Conservation (phyloP, 2,888 invertebrate genomes). For the Dryococelus australis region DNA sequence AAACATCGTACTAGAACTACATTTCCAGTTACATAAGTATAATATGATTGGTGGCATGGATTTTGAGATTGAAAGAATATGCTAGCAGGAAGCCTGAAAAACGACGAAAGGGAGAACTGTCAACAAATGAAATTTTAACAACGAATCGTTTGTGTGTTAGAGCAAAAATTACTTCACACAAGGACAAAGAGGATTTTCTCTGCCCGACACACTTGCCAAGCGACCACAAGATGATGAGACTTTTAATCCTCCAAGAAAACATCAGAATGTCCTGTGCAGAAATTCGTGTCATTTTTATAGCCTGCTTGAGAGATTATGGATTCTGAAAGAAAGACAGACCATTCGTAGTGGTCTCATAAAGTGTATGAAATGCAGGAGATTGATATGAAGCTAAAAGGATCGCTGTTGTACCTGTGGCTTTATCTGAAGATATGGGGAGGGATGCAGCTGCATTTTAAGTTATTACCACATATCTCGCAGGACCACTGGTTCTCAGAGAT, state of each 20-base stretch:
- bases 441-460: constrained; percentile 52
- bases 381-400: not conserved
- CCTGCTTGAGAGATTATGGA: no score
- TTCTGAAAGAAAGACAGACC: no score
- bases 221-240: no score
- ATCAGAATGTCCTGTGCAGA: no score
- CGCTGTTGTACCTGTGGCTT: constrained; percentile 33
- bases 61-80: not conserved
- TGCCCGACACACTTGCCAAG: no score
- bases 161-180: no score
- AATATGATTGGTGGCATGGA: not conserved
- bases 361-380: constrained; percentile 29
- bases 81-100: not conserved
- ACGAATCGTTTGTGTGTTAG: no score
- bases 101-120: not conserved
- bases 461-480: constrained; percentile 54
- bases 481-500: constrained; percentile 53
- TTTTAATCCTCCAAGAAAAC: no score
- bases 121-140: no score
- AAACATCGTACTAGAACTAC: not conserved
- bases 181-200: no score
- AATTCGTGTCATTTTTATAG: no score
- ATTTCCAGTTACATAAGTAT: not conserved
- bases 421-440: constrained; percentile 51
- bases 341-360: not conserved